A percentile compares a stretch with the other conserved stretches of the same genome.
Conservation (phyloP, 2,113 vertebrate species). For the Pachypanchax playfairii region DNA sequence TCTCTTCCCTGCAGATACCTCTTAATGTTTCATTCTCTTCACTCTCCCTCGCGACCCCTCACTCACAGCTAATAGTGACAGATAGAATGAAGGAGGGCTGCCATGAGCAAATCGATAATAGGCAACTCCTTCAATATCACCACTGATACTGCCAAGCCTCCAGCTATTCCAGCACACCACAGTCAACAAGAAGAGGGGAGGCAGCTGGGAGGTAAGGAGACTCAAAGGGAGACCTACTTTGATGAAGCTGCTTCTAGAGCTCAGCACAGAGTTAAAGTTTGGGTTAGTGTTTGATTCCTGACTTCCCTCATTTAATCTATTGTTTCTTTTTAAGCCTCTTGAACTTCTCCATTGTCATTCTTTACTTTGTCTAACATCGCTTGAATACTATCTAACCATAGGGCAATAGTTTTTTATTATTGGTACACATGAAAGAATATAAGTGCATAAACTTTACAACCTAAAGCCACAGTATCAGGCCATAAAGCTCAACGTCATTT, state of each 20-base stretch:
- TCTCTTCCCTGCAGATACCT: constrained; percentile 13
- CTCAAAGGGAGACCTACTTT: constrained; percentile 59
- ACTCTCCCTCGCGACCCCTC: constrained; percentile 19
- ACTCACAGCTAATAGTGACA: constrained; percentile 45
- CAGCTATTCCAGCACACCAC: constrained; percentile 56
- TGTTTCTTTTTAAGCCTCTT: constrained; percentile 49
- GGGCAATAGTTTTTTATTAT: background rate
- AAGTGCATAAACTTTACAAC: too few species aligned
- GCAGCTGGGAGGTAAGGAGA: background rate
- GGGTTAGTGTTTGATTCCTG: constrained; percentile 52
- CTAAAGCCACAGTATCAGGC: constrained; percentile 11
- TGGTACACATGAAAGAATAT: constrained; percentile 34
- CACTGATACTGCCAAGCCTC: constrained; percentile 39
- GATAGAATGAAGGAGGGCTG: constrained; percentile 51
- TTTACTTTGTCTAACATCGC: constrained; percentile 51
- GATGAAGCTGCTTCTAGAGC: constrained; percentile 71
- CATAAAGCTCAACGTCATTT: constrained; percentile 21
- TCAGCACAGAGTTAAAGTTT: constrained; percentile 59
- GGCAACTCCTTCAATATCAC: constrained; percentile 67
- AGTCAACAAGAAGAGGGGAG: constrained; percentile 43
- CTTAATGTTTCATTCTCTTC: background rate
- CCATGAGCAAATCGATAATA: constrained; percentile 67
- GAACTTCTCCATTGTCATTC: constrained; percentile 41
- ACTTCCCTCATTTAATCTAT: constrained; percentile 5
- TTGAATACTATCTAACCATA: constrained; percentile 48